Base-by-base conservation (phyloP, 2,113 vertebrate genomes). In the Macrotis lagotis region DNA sequence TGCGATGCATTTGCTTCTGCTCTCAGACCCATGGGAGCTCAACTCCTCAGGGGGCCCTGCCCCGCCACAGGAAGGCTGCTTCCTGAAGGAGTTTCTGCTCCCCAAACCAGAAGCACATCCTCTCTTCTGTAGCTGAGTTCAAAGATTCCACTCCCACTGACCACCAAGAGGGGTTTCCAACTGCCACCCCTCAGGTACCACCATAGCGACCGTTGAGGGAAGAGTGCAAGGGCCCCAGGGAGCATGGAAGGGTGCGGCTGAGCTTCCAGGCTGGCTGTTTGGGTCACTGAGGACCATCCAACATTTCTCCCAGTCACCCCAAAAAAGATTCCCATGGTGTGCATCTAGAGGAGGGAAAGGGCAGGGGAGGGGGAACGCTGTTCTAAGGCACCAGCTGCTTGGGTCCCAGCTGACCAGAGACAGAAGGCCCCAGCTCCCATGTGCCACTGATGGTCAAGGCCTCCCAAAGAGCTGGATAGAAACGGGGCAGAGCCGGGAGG, bases 321-420 rank as follows among this genome's bases (percentile, higher is more conserved):
- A 90, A 89, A 95, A 95, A 95, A 96, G 93, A 93, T 95, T 94
- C 95, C 91, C 53, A 24, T 1, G 88, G 91, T 94, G 47, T 89
- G 22, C 0, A 25, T 22, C 31, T 28, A 49, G 44, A 8, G 51
- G 74, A 52, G 50, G 37, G 31, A 31, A n/a, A 51, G n/a, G 19
- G 50, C 53, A 12, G 48, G 91, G 25, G n/a, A 25, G 24, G 83
- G 3, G 0, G 11, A 24, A 0, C 4, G 55, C 8, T 0, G 26
- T 83, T 28, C 88, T 55, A 44, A 10, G 0, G 74, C 22, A 3
- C 59, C 88, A 59, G 55, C 26, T 8, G 26, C 25, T 55, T 55
- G 53, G 25, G 53, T 28, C 1, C 0, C 19, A 3, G 51, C 51
- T 51, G 51, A 51, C 51, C 19, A 14, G 16, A 51, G 51, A 51